These are phyloP conservation scores for Antheraea assamensis DNA, from an alignment of 2,888 invertebrate species.

Conservation along the genomic window DNA sequence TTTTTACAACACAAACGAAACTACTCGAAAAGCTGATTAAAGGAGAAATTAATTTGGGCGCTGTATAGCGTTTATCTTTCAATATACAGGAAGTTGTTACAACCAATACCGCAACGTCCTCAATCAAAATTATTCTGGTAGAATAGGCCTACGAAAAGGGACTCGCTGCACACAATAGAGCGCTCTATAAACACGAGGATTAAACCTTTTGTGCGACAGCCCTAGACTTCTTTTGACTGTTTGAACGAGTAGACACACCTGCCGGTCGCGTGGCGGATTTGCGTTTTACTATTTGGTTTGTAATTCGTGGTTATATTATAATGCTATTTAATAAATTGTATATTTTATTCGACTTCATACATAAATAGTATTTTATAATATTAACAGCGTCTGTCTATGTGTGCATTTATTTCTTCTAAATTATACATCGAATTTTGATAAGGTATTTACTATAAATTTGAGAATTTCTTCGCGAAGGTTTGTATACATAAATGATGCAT, in stretches of 20 bases:
- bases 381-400: no score
- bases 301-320: background rate
- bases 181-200: background rate
- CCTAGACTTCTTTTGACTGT: conserved; percentile 21
- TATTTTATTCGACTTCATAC: no score
- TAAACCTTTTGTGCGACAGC: conserved; percentile 7
- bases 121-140: background rate
- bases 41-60: background rate
- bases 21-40: background rate
- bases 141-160: conserved; percentile 3
- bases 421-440: no score
- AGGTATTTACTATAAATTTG: no score
- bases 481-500: no score
- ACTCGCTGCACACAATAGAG: background rate
- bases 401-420: no score
- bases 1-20: background rate
- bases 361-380: no score
- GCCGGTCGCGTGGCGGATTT: conserved; percentile 36
- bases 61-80: background rate
- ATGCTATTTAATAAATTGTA: background rate
- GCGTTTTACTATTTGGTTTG: background rate
- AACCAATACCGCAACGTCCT: background rate
- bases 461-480: no score
- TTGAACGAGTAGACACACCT: conserved; percentile 35
- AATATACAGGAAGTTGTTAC: conserved; percentile 2